phyloP scores from a whole-genome alignment of 2,888 invertebrate species.

The Microplitis deprimator region DNA sequence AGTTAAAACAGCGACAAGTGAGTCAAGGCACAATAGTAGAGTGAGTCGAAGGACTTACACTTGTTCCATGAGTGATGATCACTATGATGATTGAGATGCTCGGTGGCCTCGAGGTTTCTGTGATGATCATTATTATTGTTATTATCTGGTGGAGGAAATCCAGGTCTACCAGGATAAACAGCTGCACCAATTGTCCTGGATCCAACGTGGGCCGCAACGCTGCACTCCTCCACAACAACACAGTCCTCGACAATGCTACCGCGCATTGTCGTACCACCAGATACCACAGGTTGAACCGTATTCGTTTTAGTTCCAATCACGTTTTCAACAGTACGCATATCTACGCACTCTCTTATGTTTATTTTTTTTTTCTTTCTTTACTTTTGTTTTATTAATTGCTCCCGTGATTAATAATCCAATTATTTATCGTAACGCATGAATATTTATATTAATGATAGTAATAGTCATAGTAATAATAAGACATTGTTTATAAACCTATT shows the following conservation, averaged over 20 bases:
- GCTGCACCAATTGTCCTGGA: constrained; percentile 31
- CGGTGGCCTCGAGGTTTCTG: constrained; percentile 62
- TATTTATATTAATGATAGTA: neutral
- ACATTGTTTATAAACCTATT: neutral
- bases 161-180: constrained; percentile 42
- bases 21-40: neutral
- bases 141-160: constrained; percentile 60
- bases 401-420: neutral
- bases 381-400: neutral
- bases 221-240: constrained; percentile 55
- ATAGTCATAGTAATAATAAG: neutral
- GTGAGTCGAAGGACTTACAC: constrained; percentile 62
- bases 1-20: neutral
- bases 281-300: constrained; percentile 43
- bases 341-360: constrained; percentile 36
- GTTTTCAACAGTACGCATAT: constrained; percentile 52
- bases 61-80: constrained; percentile 66
- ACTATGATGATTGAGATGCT: constrained; percentile 57
- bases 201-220: constrained; percentile 52
- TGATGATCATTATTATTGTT: constrained; percentile 69
- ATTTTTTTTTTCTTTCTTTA: constrained; percentile 3
- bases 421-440: neutral
- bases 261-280: constrained; percentile 45
- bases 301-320: constrained; percentile 47
- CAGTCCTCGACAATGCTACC: constrained; percentile 62